Conservation (phyloP, 2,888 invertebrate genomes). For the Pelosia muscerda region DNA sequence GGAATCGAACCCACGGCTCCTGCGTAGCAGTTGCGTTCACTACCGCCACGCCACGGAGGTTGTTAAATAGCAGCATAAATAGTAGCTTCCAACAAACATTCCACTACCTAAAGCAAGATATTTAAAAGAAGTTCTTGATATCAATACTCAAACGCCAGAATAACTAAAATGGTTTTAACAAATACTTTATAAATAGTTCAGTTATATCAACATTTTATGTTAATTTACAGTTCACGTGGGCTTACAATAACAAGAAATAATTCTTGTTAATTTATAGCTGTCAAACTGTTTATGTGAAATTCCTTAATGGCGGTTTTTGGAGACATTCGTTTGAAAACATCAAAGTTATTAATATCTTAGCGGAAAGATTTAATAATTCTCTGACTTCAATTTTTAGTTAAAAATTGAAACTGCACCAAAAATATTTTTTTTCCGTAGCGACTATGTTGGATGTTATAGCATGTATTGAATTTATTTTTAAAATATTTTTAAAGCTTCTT, state of each 20-base stretch:
- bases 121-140: too few species aligned
- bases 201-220: background rate
- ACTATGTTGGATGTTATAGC: background rate
- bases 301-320: background rate
- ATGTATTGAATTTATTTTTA: background rate
- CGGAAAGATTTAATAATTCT: background rate
- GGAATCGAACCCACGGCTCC: too few species aligned
- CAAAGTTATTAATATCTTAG: background rate
- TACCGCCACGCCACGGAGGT: too few species aligned
- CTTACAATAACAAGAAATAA: background rate
- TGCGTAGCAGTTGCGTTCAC: too few species aligned
- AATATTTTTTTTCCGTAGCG: too few species aligned
- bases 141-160: background rate
- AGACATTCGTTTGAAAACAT: background rate
- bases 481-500: background rate
- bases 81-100: too few species aligned
- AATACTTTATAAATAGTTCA: background rate
- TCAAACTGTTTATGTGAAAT: background rate
- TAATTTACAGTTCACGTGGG: background rate
- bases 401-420: background rate
- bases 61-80: too few species aligned
- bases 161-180: background rate
- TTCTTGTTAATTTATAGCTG: background rate
- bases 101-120: too few species aligned
- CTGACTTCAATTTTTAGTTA: background rate